phyloP scores from a whole-genome alignment of 1,140 invertebrate species.

The Pogonognathellus flavescens region DNA sequence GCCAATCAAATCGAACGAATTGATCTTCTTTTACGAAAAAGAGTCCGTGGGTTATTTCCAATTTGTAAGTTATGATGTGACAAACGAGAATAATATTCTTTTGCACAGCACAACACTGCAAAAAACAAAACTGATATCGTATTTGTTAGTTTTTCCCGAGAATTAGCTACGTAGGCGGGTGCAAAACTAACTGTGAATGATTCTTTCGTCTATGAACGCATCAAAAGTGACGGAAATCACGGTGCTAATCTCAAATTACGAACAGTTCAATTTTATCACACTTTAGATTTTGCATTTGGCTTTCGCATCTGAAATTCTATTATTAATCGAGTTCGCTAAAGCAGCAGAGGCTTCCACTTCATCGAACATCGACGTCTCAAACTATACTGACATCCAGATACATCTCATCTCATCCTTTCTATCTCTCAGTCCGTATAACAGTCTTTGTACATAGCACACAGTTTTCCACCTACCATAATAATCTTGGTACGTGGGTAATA shows the following conservation, averaged over 20 bases:
- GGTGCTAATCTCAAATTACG: neutral
- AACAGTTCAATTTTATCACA: constrained; percentile 7
- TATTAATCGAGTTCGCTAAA: constrained; percentile 11
- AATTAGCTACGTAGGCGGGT: constrained; percentile 5
- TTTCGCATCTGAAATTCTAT: neutral
- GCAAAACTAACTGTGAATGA: constrained; percentile 32
- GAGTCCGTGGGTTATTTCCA: neutral
- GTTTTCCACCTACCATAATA: too few relatives aligned
- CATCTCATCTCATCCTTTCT: neutral
- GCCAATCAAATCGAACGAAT: neutral
- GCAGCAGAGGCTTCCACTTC: neutral
- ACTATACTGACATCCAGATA: neutral
- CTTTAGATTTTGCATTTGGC: constrained; percentile 2
- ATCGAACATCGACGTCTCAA: neutral
- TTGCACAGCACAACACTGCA: too few relatives aligned
- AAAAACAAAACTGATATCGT: too few relatives aligned
- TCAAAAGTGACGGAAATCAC: too few relatives aligned
- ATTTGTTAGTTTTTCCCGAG: too few relatives aligned
- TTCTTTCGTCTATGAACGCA: neutral
- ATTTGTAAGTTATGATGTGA: neutral
- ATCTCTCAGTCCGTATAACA: too few relatives aligned
- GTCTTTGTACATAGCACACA: too few relatives aligned
- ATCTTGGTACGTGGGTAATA: too few relatives aligned
- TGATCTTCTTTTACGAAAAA: neutral
- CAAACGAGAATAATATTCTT: too few relatives aligned